Base-by-base conservation (phyloP, 2,888 invertebrate genomes). In the Aspidiotus destructor region DNA sequence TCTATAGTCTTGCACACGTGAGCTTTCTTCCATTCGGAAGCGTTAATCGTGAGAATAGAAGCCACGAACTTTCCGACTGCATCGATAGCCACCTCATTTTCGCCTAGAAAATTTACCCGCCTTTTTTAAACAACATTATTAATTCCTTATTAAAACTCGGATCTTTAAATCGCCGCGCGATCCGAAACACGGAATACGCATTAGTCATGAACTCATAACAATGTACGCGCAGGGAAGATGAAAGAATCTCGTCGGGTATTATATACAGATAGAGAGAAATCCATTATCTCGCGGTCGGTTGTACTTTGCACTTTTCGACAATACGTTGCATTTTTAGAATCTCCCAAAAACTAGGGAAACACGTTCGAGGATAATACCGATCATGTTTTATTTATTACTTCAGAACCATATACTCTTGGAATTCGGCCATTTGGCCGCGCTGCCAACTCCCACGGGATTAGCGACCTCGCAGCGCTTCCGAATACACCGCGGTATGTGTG, bases 361-460 rank as follows among this genome's bases (percentile, higher is more conserved):
- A 57, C 58, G 52, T 57, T 60, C 10, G 10, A 40, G 67, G 58
- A 67, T 67, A 60, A 67, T 67, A 67, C 67, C 67, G 67, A 67
- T 67, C 67, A 58, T 58, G 60, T 67, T 57, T 67, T 67, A 58
- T 67, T 65, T 65, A 57, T 58, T 67, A 58, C 58, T 42, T 13
- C 17, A 55, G 63, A 10, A 15, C 16, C 11, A 57, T 55, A 53
- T 63, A 64, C 54, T 64, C 60, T 67, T 67, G 67, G 67, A 67
- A 67, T 67, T 67, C 67, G 67, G 67, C 67, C 67, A 67, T 67
- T 67, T 67, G 67, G 67, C 67, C 67, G 52, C 41, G 60, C 67
- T 60, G 67, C 67, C 67, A 67, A 67, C 67, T 67, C 67, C 67
- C 67, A 67, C 67, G 67, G 42, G 67, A 67, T 67, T 67, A 67